Evolutionary conservation across 2,113 vertebrate genomes (phyloP), one percentile per base, ranked within the genome.

Genomic region (Pipa parva): DNA sequence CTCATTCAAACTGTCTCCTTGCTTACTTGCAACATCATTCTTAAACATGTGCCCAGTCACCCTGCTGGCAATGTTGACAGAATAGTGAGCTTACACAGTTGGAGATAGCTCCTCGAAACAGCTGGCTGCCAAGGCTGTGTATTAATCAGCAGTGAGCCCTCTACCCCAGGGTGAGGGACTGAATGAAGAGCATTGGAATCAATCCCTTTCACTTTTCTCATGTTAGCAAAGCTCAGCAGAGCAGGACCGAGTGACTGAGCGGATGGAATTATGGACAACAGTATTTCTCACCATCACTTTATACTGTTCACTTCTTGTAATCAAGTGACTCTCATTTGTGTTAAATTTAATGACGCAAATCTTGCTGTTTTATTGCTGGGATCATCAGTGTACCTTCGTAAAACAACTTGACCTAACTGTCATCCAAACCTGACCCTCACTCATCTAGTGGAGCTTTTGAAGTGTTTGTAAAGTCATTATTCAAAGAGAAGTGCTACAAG

Each of bases 51-150:
- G 59, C 51, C 63, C 51, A 49, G 54, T 71, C 50, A 57, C 60
- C 68, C 68, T 48, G 52, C 69, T 70, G 66, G 58, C 48, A 45
- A 12, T 54, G 66, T 54, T 70, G 66, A 61, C 66, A 49, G 66
- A 18, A 61, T 29, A 70, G 66, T 60, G 66, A 60, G 58, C 31
- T 74, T 75, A 72, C 79, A 79, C 60, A 31, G 73, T 65, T 75
- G 69, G 73, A 76, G 69, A 71, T 59, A 76, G n/a, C n/a, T 71
- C 76, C 60, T 1, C 15, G 48, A 45, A 59, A 54, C 50, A 61
- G 5, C 59, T 75, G 61, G 46, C 71, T 80, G 75, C 74, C 79
- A 81, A 72, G 63, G 56, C 72, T 71, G 64, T 79, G 74, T 79
- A 71, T 74, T 76, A 79, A 73, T 78, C 69, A 72, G 28, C 74